Evolutionary conservation across 1,140 invertebrate genomes (phyloP).

Genomic region (Adoxophyes honmai): DNA sequence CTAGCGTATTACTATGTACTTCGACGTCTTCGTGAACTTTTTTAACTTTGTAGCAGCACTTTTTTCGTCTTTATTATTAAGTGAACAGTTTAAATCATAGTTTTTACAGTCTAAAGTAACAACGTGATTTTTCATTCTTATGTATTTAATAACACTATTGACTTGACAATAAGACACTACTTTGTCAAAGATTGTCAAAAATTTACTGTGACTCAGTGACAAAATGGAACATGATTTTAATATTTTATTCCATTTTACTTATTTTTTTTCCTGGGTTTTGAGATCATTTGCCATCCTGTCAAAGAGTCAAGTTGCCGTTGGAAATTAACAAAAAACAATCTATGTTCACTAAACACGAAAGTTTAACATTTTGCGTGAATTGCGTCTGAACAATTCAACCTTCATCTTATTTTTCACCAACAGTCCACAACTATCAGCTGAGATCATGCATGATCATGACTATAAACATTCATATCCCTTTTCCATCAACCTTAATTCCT

Average conservation of each 20-base stretch:
- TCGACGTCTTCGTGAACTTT: not conserved
- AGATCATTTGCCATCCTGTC: no score
- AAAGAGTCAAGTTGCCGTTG: no score
- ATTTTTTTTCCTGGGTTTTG: no score
- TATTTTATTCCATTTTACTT: no score
- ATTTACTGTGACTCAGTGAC: not conserved
- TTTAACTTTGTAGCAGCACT: constrained; percentile 1
- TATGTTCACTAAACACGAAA: constrained; percentile 5
- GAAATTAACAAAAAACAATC: not conserved
- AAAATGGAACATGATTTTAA: no score
- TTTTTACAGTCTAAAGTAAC: not conserved
- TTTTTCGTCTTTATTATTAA: not conserved
- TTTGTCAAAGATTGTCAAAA: constrained; percentile 1
- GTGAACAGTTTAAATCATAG: not conserved
- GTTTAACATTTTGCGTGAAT: not conserved
- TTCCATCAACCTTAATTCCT: not conserved
- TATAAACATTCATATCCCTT: no score
- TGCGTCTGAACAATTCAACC: not conserved
- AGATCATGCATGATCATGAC: no score
- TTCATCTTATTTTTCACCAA: no score
- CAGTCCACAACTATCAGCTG: no score
- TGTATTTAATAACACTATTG: constrained; percentile 13
- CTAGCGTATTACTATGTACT: not conserved
- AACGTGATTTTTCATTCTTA: not conserved
- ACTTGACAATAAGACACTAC: not conserved